Percentiles rank a stretch among this genome's conserved stretches.
Evolutionary conservation across 2,113 vertebrate genomes (phyloP).

Genomic region (Corvus cornix): DNA sequence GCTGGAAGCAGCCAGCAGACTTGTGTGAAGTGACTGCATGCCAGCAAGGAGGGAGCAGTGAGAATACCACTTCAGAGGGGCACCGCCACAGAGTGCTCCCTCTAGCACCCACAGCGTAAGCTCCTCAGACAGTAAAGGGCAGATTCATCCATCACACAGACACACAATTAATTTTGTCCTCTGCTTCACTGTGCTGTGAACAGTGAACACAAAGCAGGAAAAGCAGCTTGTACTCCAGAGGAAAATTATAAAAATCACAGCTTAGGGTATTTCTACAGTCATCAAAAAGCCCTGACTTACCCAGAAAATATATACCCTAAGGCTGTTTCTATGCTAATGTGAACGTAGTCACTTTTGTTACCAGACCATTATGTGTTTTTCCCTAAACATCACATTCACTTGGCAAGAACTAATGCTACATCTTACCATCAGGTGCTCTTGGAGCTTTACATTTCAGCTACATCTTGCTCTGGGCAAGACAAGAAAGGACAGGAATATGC

Average conservation of each 20-base stretch:
- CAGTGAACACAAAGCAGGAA: background rate
- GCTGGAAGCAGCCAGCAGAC: background rate
- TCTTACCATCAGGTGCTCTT: background rate
- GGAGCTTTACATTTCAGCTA: background rate
- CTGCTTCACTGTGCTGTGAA: background rate
- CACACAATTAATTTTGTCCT: background rate
- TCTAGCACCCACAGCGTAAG: background rate
- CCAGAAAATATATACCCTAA: background rate
- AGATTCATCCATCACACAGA: background rate
- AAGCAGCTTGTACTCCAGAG: background rate
- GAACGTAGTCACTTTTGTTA: background rate
- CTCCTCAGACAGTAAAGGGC: background rate
- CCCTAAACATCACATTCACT: background rate
- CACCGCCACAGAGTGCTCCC: background rate
- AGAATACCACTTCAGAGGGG: background rate
- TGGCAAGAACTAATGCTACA: background rate
- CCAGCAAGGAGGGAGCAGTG: background rate
- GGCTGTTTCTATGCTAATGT: background rate
- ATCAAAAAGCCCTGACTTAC: background rate
- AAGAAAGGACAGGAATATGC: background rate
- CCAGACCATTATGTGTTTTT: background rate
- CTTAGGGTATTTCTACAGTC: background rate
- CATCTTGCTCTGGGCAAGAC: background rate
- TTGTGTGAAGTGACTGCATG: background rate
- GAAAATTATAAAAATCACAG: background rate